Evolutionary conservation across 1,140 invertebrate genomes (phyloP).

Genomic region (Drosophila sulfurigaster): DNA sequence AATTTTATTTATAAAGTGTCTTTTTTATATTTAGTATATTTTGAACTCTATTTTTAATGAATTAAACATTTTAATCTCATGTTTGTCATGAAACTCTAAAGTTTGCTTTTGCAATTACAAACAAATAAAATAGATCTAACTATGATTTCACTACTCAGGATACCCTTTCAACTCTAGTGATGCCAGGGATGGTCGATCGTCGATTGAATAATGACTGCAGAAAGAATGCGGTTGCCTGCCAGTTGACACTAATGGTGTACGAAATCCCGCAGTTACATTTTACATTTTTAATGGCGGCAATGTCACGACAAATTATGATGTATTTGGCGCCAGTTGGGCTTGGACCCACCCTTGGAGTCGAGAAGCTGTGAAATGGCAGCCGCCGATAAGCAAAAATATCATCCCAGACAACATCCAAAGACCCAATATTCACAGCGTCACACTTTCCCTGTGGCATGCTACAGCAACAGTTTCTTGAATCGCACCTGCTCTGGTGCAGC

Average conservation of each 20-base stretch:
- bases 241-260: neutral
- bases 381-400: slow-evolving; percentile 21
- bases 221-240: slow-evolving; percentile 28
- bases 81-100: too few species aligned
- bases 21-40: too few species aligned
- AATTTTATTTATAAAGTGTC: too few species aligned
- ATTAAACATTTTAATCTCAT: too few species aligned
- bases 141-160: neutral
- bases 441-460: neutral
- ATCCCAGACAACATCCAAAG: neutral
- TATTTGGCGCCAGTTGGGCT: slow-evolving; percentile 60
- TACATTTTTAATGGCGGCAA: slow-evolving; percentile 68
- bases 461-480: slow-evolving; percentile 28
- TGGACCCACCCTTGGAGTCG: neutral
- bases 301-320: slow-evolving; percentile 71
- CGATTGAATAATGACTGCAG: slow-evolving; percentile 76
- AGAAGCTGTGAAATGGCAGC: slow-evolving; percentile 46
- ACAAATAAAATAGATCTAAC: too few species aligned
- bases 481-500: slow-evolving; percentile 24
- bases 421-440: neutral
- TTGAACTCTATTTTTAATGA: too few species aligned
- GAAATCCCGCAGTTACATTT: slow-evolving; percentile 36
- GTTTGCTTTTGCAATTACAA: too few species aligned
- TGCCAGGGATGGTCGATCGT: slow-evolving; percentile 34
- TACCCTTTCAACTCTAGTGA: slow-evolving; percentile 6